Percentiles rank a stretch among this genome's conserved stretches.
Evolutionary conservation across 1,140 invertebrate species (phyloP).

Genomic region (Calliopsis andreniformis): DNA sequence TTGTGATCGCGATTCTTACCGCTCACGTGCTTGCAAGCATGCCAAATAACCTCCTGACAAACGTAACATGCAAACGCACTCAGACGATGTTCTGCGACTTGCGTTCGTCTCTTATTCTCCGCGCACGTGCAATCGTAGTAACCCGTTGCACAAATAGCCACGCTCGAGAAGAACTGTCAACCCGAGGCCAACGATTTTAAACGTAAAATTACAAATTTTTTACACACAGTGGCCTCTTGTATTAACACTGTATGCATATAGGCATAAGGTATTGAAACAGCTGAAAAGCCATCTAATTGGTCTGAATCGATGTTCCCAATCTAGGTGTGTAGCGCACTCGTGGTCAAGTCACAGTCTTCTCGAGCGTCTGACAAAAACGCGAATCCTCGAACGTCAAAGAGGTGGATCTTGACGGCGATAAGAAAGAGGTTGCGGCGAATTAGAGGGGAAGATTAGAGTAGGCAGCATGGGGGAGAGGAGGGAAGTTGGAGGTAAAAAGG

Average conservation of each 20-base stretch:
- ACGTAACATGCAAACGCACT: conserved; percentile 32
- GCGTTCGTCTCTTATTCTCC: neutral
- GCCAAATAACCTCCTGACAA: conserved; percentile 43
- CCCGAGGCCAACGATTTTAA: neutral
- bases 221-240: too few relatives aligned
- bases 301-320: conserved; percentile 31
- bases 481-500: conserved; percentile 31
- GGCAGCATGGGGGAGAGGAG: too few relatives aligned
- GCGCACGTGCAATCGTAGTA: neutral
- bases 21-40: neutral
- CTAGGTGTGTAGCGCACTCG: neutral
- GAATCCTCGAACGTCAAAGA: conserved; percentile 27
- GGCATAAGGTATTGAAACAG: too few relatives aligned
- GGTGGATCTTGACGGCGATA: neutral
- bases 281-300: conserved; percentile 14
- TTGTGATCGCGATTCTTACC: conserved; percentile 35
- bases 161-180: neutral
- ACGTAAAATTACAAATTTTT: too few relatives aligned
- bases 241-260: too few relatives aligned
- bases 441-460: too few relatives aligned
- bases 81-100: conserved; percentile 8
- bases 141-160: neutral
- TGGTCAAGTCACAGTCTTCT: neutral
- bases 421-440: conserved; percentile 21
- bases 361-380: conserved; percentile 2